Percentiles rank a stretch among this genome's conserved stretches.
Evolutionary conservation across 2,113 vertebrate species (phyloP).

Genomic region (Rattus norvegicus): GRCr8 NC_086019.1:185520501-185521000

Average conservation of each 20-base stretch:
- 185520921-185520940: background rate
- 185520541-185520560: background rate
- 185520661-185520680: slow-evolving; percentile 56
- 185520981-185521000: background rate
- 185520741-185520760: background rate
- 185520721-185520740: slow-evolving; percentile 10
- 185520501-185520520: background rate
- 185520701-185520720: slow-evolving; percentile 67
- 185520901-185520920: background rate
- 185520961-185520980: background rate
- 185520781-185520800: slow-evolving; percentile 44
- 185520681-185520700: slow-evolving; percentile 44
- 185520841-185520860: background rate
- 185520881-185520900: background rate
- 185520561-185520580: background rate
- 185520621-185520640: slow-evolving; percentile 18
- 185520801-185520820: background rate
- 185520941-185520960: background rate
- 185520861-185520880: background rate
- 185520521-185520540: background rate
- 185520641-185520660: slow-evolving; percentile 62
- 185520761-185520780: slow-evolving; percentile 16
- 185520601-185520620: background rate
- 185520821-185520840: background rate
- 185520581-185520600: background rate